Evolutionary conservation across 2,797 vertebrate species (phyloP).

Genomic region (Xiphorhynchus erythropygius): DNA sequence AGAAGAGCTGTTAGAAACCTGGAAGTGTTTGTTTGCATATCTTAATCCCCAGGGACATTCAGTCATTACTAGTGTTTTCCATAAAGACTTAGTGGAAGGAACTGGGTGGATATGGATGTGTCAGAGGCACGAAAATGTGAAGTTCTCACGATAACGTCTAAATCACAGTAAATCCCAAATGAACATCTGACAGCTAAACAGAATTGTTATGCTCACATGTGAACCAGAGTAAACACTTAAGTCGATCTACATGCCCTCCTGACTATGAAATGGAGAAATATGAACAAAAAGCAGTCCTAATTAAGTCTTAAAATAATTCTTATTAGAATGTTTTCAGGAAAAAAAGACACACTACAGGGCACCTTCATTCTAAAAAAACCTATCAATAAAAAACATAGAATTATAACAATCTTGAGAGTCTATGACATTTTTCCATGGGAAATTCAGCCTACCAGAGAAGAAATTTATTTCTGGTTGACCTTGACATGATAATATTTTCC

Average conservation of each 20-base stretch:
- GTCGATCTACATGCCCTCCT: not conserved
- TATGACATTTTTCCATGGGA: not conserved
- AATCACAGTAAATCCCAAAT: not conserved
- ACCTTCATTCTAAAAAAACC: not conserved
- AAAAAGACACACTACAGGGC: not conserved
- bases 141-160: not conserved
- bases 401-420: not conserved
- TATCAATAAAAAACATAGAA: not conserved
- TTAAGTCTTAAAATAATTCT: not conserved
- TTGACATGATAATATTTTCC: not conserved
- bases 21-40: not conserved
- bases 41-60: not conserved
- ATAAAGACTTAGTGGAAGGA: slow-evolving; percentile 31
- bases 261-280: not conserved
- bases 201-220: not conserved
- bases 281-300: not conserved
- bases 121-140: slow-evolving; percentile 23
- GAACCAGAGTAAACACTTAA: not conserved
- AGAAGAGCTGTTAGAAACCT: not conserved
- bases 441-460: not conserved
- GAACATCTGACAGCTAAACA: not conserved
- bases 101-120: slow-evolving; percentile 40
- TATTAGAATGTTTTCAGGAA: not conserved
- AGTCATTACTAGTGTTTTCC: slow-evolving; percentile 16
- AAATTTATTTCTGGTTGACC: not conserved